Percentiles rank a stretch among this genome's conserved stretches.
These are phyloP conservation scores for Pygoscelis adeliae DNA, from an alignment of 2,113 vertebrate genomes.

Conservation along the genomic window DNA sequence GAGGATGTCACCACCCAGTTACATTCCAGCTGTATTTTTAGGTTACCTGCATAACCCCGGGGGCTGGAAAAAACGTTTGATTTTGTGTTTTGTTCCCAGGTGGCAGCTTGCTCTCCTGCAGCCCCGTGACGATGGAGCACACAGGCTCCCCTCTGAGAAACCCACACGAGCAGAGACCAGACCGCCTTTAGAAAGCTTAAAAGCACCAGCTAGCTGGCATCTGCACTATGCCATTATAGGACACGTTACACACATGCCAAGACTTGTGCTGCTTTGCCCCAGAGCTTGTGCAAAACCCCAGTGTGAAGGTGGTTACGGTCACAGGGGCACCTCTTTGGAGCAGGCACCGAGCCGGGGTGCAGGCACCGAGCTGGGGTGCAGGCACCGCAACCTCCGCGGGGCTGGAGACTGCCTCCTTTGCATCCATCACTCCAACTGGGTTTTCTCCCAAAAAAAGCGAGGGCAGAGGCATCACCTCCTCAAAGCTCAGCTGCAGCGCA, in stretches of 20 bases:
- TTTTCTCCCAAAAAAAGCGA: neutral
- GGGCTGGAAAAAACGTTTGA: neutral
- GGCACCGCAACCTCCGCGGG: neutral
- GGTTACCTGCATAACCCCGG: slow-evolving; percentile 13
- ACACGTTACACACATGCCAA: accelerated
- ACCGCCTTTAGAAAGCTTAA: neutral
- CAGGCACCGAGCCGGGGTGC: accelerated
- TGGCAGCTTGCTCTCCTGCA: neutral
- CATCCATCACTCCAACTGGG: accelerated
- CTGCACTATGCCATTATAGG: neutral
- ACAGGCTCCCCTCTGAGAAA: accelerated
- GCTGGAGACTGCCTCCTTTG: neutral
- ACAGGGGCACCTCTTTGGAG: neutral
- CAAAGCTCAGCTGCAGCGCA: neutral
- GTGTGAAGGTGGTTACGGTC: neutral
- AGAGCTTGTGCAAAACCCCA: neutral
- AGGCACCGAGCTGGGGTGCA: accelerated
- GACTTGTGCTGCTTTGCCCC: neutral
- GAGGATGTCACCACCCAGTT: slow-evolving; percentile 25
- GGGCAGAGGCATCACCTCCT: accelerated
- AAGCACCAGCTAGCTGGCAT: neutral
- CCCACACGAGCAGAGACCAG: neutral
- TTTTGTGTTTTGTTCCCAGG: neutral
- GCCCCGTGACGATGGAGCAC: neutral
- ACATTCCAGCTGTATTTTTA: slow-evolving; percentile 3